Evolutionary conservation across 1,140 invertebrate genomes (phyloP), one percentile per base, ranked within the genome.

Genomic region (Pogonomyrmex barbatus): DNA sequence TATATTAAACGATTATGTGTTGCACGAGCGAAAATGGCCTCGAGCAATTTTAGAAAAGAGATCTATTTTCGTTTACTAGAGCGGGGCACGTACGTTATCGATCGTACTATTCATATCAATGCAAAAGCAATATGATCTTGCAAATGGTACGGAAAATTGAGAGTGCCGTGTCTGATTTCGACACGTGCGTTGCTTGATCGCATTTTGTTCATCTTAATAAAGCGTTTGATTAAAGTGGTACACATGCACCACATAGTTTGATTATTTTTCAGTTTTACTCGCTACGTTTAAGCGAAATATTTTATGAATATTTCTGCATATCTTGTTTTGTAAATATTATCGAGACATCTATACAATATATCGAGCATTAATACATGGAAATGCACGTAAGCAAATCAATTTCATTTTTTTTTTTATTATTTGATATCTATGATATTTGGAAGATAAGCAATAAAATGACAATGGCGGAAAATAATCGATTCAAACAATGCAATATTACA

Each of bases 111-210:
- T 81, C 36, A 47, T 65, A 50, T 65, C 50, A 56, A 77, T 52
- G 36, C 58, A 52, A 17, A 33, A 14, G 14, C 54, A 75, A 83
- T 63, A 62, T 12, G 68, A 42, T 62, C 52, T 60, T 5, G 30
- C 30, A 83, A 83, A 76, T 76, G 70, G 56, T 14, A 83, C 42
- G 56, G 70, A 83, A 83, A 83, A 83, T 83, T 56, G 24, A 76
- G 24, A 62, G 30, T 24, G 30, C 30, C 68, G 33, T 68, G 33
- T 81, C n/a, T 54, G 54, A 17, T 62, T 62, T 83, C 45, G 70
- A 83, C 47, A 60, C 30, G 65, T 50, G 10, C 39, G 12, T 62
- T 10, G 70, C 39, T 50, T 63, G 14, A 47, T 8, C 81, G n/a
- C 81, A 65, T 50, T 39, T 36, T 83, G 68, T 75, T 60, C 54